These are phyloP conservation scores for Tauraco erythrolophus DNA, from an alignment of 2,113 vertebrate species.

Conservation along the genomic window DNA sequence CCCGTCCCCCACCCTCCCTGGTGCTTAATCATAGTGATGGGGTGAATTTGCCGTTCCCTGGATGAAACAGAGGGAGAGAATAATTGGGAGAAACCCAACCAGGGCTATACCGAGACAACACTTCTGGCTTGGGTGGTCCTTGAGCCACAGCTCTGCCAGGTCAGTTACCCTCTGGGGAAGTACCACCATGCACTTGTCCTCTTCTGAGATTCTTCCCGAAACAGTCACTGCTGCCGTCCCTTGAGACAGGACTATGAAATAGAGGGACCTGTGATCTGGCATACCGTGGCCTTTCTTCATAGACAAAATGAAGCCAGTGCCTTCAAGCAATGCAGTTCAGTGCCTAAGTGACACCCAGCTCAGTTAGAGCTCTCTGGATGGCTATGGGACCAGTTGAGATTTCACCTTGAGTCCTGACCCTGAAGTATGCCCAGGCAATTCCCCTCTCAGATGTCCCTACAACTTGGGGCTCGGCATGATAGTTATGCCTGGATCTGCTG, in stretches of 20 bases:
- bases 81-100: not conserved
- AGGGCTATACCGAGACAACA: not conserved
- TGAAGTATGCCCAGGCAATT: not conserved
- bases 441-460: not conserved
- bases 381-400: not conserved
- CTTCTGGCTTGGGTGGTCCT: not conserved
- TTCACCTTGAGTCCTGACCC: rapidly evolving
- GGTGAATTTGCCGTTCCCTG: not conserved
- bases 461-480: rapidly evolving
- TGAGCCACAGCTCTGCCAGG: not conserved
- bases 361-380: not conserved
- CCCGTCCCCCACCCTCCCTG: not conserved
- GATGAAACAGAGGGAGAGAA: not conserved
- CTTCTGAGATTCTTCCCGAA: not conserved
- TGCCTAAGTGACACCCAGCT: not conserved
- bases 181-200: not conserved
- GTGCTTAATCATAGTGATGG: not conserved
- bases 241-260: rapidly evolving
- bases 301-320: not conserved
- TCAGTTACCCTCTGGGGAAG: not conserved
- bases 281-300: not conserved
- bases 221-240: not conserved
- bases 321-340: not conserved
- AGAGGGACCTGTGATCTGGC: not conserved
- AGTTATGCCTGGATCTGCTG: not conserved